Evolutionary conservation across 1,140 invertebrate species (phyloP).

Genomic region (Rhyzopertha dominica): DNA sequence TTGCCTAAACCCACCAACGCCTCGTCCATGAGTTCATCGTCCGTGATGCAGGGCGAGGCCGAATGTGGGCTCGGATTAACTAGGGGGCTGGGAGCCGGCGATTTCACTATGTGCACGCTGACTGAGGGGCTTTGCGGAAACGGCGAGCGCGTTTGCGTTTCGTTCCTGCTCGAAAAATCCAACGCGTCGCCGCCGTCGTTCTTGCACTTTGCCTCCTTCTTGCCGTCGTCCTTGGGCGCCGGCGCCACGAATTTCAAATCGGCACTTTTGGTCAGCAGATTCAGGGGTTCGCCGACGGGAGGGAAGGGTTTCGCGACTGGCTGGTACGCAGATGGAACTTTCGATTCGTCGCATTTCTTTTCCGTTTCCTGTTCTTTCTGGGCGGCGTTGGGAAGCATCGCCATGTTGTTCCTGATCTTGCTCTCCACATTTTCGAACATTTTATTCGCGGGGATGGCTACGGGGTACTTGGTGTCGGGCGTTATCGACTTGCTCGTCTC

Average conservation of each 20-base stretch:
- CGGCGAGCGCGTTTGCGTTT: constrained; percentile 26
- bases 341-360: constrained; percentile 27
- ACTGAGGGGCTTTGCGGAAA: constrained; percentile 63
- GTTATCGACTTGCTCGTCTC: constrained; percentile 36
- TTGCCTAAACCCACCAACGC: constrained; percentile 70
- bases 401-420: constrained; percentile 38
- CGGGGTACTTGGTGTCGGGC: constrained; percentile 37
- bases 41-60: constrained; percentile 74
- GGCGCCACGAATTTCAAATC: constrained; percentile 36
- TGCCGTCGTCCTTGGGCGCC: constrained; percentile 30
- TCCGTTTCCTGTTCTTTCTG: constrained; percentile 21
- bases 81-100: constrained; percentile 65
- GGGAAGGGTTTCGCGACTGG: constrained; percentile 16
- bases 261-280: constrained; percentile 18
- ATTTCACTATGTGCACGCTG: constrained; percentile 72
- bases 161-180: constrained; percentile 32
- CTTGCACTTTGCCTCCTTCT: constrained; percentile 23
- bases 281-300: constrained; percentile 19
- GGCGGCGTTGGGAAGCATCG: constrained; percentile 17
- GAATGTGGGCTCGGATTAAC: constrained; percentile 67
- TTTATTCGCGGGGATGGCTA: constrained; percentile 29
- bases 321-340: constrained; percentile 3
- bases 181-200: constrained; percentile 27
- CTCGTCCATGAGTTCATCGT: constrained; percentile 87
- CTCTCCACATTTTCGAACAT: constrained; percentile 36